Conservation (phyloP, 2,113 vertebrate species). For the Tinamus guttatus region DNA sequence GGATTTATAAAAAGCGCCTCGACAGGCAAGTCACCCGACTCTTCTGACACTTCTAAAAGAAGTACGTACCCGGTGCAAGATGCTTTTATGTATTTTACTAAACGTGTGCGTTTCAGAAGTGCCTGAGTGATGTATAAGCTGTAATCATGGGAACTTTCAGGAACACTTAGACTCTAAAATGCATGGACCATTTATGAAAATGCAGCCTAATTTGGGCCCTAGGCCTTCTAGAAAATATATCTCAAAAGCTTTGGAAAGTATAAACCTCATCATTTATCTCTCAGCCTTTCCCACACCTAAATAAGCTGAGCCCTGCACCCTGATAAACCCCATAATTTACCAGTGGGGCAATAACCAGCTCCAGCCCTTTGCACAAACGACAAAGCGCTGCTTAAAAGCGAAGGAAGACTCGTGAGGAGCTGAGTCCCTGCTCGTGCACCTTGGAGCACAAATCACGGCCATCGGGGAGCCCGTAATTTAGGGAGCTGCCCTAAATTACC, state of each 20-base stretch:
- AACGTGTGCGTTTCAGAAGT: background rate
- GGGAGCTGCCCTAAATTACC: no score
- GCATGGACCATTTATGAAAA: slow-evolving; percentile 11
- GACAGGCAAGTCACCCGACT: background rate
- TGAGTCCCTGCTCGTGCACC: background rate
- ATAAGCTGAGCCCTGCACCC: background rate
- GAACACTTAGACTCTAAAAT: slow-evolving; percentile 25
- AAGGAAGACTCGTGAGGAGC: background rate
- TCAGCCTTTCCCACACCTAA: background rate
- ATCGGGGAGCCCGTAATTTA: background rate
- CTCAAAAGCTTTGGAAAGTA: background rate
- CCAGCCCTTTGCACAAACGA: background rate
- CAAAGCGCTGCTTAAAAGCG: background rate
- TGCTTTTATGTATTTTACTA: background rate
- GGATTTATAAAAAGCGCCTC: slow-evolving; percentile 24
- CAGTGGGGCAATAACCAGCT: background rate
- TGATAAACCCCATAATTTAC: slow-evolving; percentile 10
- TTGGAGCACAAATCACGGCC: background rate
- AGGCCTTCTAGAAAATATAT: slow-evolving; percentile 13
- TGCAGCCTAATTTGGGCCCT: background rate
- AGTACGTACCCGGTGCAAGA: background rate
- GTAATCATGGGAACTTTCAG: slow-evolving; percentile 15
- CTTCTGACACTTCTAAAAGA: background rate
- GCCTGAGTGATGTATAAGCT: background rate
- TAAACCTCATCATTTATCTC: background rate